phyloP scores from a whole-genome alignment of 2,797 vertebrate species.

The Threskiornis aethiopicus region DNA sequence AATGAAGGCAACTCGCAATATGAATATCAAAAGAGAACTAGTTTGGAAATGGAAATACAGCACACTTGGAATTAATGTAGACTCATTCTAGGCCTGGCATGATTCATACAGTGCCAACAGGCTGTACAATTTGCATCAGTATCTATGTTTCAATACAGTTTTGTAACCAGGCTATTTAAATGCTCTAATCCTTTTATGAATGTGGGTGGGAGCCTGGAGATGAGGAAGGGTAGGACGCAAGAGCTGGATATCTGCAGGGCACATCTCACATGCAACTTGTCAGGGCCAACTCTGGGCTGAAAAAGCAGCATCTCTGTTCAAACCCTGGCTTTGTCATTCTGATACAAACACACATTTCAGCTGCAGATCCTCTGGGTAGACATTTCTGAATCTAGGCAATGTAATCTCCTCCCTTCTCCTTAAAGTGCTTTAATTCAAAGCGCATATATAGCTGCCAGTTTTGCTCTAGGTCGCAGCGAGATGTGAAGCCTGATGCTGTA shows the following conservation, averaged over 20 bases:
- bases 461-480: background rate
- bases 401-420: background rate
- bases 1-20: conserved; percentile 9
- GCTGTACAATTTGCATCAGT: conserved; percentile 29
- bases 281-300: background rate
- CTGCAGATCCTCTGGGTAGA: background rate
- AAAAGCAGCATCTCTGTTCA: background rate
- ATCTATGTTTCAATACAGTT: conserved; percentile 26
- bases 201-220: background rate
- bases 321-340: background rate
- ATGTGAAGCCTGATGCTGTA: background rate
- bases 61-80: conserved; percentile 31
- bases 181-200: background rate
- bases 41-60: conserved; percentile 53
- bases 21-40: conserved; percentile 34
- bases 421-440: background rate
- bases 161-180: conserved; percentile 25
- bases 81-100: background rate
- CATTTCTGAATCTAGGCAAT: background rate
- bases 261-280: background rate
- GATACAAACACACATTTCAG: background rate
- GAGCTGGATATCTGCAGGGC: background rate
- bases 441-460: background rate
- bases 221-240: background rate
- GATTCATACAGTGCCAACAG: conserved; percentile 37